Base-by-base conservation (phyloP, 2,888 invertebrate species). In the Drosophila robusta region DNA sequence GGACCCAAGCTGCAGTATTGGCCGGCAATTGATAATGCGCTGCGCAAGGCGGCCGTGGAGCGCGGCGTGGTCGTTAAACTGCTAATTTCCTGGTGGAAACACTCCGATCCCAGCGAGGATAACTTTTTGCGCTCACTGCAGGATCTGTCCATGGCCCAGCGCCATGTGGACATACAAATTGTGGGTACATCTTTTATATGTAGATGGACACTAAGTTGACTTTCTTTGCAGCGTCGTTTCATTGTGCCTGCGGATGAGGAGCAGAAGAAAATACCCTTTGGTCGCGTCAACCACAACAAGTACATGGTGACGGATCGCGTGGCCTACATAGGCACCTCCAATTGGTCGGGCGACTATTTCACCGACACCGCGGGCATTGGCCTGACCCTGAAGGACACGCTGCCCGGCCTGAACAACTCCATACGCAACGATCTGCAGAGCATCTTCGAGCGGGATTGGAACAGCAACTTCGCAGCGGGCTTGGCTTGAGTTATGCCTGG, bases 311-410 rank as follows among this genome's bases (percentile, higher is more conserved):
- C 99, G 0, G 99, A 99, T 87, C 95, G 95, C 39, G 94, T 95
- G 0, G 99, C 98, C 0, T 99, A 98, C 93, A 96, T 99, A 83
- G 98, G 99, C 18, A 99, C 99, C 0, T 99, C 98, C 38, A 99
- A 99, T 93, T 99, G 99, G 99, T 96, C 97, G 0, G 98, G 97
- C 0, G 99, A 99, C 92, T 99, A 99, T 92, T 99, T 99, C 92
- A 95, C 94, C 0, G 93, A 95, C 82, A 99, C 99, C 0, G 99
- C 96, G 1, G 99, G 99, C 16, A 95, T 97, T 29, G 96, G 96
- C 0, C 93, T 98, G 57, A 94, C 97, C 0, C 90, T 95, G 29
- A 91, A 92, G 38, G 93, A 93, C 55, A 91, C 92, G 0, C 60
- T 76, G 1, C 93, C 94, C 85, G 68, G n/a, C 4, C 36, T 39